These are phyloP conservation scores for Henricia sp. DNA, from an alignment of 53 echinoderm and acorn worm species.

Conservation along the genomic window DNA sequence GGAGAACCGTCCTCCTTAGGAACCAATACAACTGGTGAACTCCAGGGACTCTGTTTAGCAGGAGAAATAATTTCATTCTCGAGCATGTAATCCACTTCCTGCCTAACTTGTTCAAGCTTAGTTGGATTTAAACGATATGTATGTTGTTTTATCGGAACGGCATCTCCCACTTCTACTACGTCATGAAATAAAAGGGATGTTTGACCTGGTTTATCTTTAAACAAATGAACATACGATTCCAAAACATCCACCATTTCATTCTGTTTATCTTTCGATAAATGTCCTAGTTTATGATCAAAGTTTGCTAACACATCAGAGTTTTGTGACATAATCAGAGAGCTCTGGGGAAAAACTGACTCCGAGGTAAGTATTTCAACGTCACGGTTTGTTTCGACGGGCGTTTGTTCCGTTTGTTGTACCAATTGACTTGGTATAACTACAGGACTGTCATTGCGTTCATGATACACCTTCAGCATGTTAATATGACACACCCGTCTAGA, in stretches of 20 bases:
- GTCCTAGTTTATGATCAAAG: constrained; percentile 30
- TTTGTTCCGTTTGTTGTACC: neutral
- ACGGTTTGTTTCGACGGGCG: too few species aligned
- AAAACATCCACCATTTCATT: constrained; percentile 35
- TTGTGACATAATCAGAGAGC: too few species aligned
- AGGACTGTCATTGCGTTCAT: neutral
- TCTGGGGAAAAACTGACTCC: too few species aligned
- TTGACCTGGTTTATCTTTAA: constrained; percentile 57
- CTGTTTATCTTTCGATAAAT: constrained; percentile 30
- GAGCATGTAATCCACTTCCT: too few species aligned
- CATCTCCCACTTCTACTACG: constrained; percentile 66
- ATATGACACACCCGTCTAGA: constrained; percentile 61
- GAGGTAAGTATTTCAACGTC: constrained; percentile 13
- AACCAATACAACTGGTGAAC: too few species aligned
- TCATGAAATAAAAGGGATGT: constrained; percentile 32
- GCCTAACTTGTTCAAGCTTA: too few species aligned
- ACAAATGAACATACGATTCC: constrained; percentile 19
- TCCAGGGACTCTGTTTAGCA: too few species aligned
- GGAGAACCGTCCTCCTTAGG: neutral
- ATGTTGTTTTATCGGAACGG: too few species aligned
- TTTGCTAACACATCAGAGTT: constrained; percentile 45
- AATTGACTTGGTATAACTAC: constrained; percentile 14
- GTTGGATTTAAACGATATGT: too few species aligned
- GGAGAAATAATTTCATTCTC: too few species aligned
- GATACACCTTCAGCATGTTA: constrained; percentile 69